Evolutionary conservation across 2,888 invertebrate species (phyloP), one percentile per base, ranked within the genome.

Genomic region (Tachystola acroxantha): DNA sequence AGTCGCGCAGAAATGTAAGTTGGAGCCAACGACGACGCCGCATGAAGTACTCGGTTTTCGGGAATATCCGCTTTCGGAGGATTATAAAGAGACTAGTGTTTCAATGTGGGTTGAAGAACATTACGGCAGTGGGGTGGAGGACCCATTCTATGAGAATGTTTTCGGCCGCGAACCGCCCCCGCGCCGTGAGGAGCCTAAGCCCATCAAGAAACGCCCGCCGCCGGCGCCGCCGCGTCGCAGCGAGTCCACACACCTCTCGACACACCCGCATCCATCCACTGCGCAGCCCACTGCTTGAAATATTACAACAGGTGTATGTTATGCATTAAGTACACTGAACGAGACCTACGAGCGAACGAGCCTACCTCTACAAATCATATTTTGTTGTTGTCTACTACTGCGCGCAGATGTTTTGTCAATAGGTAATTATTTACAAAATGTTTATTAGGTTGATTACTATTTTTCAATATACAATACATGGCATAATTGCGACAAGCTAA

Each of bases 41-140:
- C 96, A 96, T 63, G 96, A 96, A 68, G 96, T 97, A 1, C 89
- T 97, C 5, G 96, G 96, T 0, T 96, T 97, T 64, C 88, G 96
- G 5, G 95, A 95, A 64, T 94, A 94, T 19, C 92, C 93, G 3
- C 88, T 92, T 14, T 80, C 91, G 1, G 91, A 92, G 7, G 91
- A 93, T 53, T 93, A 93, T 56, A 90, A 92, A 43, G 93, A 93
- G 64, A 93, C 94, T 2, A 95, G 95, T 58, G 95, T 96, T 1
- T 94, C 94, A 11, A 94, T 95, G 72, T 96, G 96, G 96, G 94
- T 96, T 36, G 92, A 94, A 58, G 95, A 96, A 65, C 96, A 96
- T 61, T 96, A 95, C 57, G 95, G 95, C 1, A 65, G 68, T n/a
- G 67, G 64, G 0, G 60, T 67, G 1, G 74, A 79, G 42, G 77